Evolutionary conservation across 1,140 invertebrate species (phyloP).

Genomic region (Penaeus vannamei): DNA sequence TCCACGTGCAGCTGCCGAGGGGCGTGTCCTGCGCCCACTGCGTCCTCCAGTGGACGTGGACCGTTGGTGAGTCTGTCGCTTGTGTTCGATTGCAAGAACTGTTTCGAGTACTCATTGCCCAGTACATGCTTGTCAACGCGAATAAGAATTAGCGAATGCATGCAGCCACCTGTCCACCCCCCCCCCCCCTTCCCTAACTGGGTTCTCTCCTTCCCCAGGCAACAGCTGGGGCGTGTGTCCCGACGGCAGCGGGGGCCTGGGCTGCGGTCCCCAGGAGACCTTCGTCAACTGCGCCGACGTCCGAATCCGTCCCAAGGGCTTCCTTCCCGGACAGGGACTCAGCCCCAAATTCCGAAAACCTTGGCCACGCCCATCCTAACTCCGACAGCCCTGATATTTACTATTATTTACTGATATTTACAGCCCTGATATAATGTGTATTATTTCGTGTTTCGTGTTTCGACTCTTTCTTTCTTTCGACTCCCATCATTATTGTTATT

Average conservation of each 20-base stretch:
- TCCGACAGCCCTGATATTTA: not conserved
- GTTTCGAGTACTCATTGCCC: not conserved
- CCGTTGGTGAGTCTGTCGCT: not conserved
- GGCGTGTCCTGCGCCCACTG: constrained; percentile 78
- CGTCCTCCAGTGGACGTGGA: constrained; percentile 79
- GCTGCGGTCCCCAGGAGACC: constrained; percentile 71
- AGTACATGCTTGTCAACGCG: not conserved
- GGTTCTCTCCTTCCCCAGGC: constrained; percentile 31
- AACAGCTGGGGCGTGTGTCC: constrained; percentile 69
- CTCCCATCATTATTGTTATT: too few species aligned
- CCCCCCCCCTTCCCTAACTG: too few species aligned
- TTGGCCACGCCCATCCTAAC: not conserved
- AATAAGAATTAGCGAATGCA: not conserved
- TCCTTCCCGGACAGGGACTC: not conserved
- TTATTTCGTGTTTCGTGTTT: too few species aligned
- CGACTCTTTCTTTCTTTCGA: too few species aligned
- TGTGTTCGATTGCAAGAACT: too few species aligned
- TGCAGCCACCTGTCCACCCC: not conserved
- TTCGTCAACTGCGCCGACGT: constrained; percentile 69
- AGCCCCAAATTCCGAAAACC: not conserved
- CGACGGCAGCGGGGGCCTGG: constrained; percentile 68
- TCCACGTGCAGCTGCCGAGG: constrained; percentile 80
- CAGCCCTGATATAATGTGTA: too few species aligned
- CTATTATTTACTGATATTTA: too few species aligned
- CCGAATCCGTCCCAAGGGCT: constrained; percentile 31